Conservation (phyloP, 2,888 invertebrate genomes). For the Lamellibrachia satsuma region DNA sequence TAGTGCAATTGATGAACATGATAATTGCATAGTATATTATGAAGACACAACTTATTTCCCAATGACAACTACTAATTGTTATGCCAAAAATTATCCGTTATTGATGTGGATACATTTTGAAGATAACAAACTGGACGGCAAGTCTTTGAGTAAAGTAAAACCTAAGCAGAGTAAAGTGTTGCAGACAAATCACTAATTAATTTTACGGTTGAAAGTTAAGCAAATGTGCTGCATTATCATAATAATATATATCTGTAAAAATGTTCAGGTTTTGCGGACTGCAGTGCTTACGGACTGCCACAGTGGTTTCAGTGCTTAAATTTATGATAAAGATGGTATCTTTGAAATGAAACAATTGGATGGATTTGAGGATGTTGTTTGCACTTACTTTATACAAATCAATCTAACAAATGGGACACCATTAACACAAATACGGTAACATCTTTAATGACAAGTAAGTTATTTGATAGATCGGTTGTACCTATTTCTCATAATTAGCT, state of each 20-base stretch:
- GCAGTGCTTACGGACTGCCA: too few relatives aligned
- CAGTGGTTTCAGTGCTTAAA: background rate
- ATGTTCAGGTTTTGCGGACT: background rate
- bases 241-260: background rate
- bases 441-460: too few relatives aligned
- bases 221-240: background rate
- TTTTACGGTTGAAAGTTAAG: background rate
- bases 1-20: conserved; percentile 14
- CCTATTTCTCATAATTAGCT: background rate
- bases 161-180: background rate
- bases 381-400: too few relatives aligned
- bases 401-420: too few relatives aligned
- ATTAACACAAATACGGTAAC: too few relatives aligned
- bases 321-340: background rate
- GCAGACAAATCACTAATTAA: background rate
- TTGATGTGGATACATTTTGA: background rate
- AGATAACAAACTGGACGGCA: background rate
- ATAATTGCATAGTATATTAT: background rate
- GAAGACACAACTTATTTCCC: background rate
- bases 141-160: background rate
- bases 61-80: background rate
- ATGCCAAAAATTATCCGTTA: background rate
- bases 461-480: too few relatives aligned
- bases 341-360: background rate
- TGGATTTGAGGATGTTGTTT: background rate